Evolutionary conservation across 2,888 invertebrate species (phyloP).

Genomic region (Teleiodes luculella): DNA sequence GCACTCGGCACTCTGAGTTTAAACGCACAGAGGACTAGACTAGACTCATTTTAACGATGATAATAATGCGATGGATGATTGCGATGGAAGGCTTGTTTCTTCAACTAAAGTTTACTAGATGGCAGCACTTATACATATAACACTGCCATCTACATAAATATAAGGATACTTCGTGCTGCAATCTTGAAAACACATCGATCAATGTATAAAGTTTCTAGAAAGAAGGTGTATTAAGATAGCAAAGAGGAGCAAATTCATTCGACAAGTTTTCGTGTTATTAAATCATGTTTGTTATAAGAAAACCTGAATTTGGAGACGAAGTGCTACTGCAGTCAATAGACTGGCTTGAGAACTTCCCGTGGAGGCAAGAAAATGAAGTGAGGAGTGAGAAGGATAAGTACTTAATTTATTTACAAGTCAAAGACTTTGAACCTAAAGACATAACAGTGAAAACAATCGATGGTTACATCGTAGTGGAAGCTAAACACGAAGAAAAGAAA

Average conservation of each 20-base stretch:
- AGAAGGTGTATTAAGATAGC: neutral
- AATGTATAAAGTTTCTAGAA: slow-evolving; percentile 10
- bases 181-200: neutral
- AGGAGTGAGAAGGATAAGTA: slow-evolving; percentile 44
- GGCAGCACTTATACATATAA: neutral
- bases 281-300: slow-evolving; percentile 4
- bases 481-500: slow-evolving; percentile 55
- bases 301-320: slow-evolving; percentile 49
- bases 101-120: neutral
- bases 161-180: neutral
- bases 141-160: neutral
- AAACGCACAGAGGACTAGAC: no score
- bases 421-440: slow-evolving; percentile 52
- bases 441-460: slow-evolving; percentile 46
- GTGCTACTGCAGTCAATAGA: slow-evolving; percentile 55
- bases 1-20: no score
- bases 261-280: neutral
- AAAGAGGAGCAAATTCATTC: neutral
- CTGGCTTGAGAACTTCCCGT: slow-evolving; percentile 60
- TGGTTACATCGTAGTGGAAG: slow-evolving; percentile 51
- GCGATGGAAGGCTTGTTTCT: neutral
- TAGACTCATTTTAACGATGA: no score
- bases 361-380: slow-evolving; percentile 48
- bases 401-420: slow-evolving; percentile 48
- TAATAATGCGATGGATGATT: no score